Base-by-base conservation (phyloP, 2,888 invertebrate genomes). In the Parochlus steinenii region DNA sequence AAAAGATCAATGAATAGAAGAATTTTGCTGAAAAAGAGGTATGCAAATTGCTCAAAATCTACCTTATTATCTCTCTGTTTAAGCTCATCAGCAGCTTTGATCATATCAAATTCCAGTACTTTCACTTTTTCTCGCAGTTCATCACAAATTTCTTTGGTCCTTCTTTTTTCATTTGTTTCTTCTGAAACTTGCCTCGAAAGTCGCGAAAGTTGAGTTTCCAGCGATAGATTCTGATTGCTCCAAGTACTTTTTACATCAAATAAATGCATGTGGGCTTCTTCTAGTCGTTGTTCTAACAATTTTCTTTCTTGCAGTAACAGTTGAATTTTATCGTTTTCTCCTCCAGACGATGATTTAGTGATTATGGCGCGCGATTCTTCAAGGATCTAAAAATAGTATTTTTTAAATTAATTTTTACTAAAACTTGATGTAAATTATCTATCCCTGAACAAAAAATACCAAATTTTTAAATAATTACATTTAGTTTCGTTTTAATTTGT, bases 201-300 rank as follows among this genome's bases (percentile, higher is more conserved):
- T 40, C 85, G 71, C 46, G 79, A 80, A 41, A 82, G 79, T 70
- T 90, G 89, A n/a, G 83, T 83, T 54, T 90, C 89, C 25, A 89
- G 59, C 1, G 80, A 74, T 11, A 83, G 72, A 46, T 89, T 89
- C 55, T 87, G 86, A 10, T 82, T 80, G 48, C 86, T 87, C 89
- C 89, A 89, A 0, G 82, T 81, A 1, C 82, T 81, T 54, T 90
- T 89, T 43, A 89, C 83, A 48, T 89, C 86, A 0, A 81, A 77
- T 20, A 89, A 61, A 54, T 89, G 87, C 49, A 86, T 66, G 52
- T 86, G 78, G 0, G 85, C 74, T 50, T 89, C 89, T 46, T 83
- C 80, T 39, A 89, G 56, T 47, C 81, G 74, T 40, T 81, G 69
- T 43, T 82, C 77, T 19, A 87, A 61, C 16, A 80, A 53, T 42